These are phyloP conservation scores for Tetheella fluctuosa DNA, from an alignment of 2,888 invertebrate genomes.

Conservation along the genomic window DNA sequence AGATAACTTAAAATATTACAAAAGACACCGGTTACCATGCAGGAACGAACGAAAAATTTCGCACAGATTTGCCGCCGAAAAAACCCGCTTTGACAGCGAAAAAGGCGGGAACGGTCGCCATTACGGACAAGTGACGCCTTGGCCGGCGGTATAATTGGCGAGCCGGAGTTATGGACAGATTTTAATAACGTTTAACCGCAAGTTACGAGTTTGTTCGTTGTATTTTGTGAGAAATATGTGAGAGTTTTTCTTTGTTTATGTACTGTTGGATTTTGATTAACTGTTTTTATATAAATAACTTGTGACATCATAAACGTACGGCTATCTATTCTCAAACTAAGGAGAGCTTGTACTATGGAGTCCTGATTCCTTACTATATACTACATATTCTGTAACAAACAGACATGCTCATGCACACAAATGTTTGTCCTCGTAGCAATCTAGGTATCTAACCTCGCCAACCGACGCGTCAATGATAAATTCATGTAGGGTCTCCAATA, in stretches of 20 bases:
- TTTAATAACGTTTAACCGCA: slow-evolving; percentile 53
- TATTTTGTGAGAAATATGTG: slow-evolving; percentile 22
- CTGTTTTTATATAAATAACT: not conserved
- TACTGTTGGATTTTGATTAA: not conserved
- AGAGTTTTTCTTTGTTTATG: slow-evolving; percentile 23
- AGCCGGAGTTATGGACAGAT: slow-evolving; percentile 63
- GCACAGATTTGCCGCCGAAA: slow-evolving; percentile 66
- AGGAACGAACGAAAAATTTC: slow-evolving; percentile 50
- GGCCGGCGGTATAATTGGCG: slow-evolving; percentile 62
- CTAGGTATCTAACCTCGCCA: no score
- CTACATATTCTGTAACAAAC: no score
- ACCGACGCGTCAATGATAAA: no score
- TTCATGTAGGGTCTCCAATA: no score
- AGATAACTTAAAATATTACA: slow-evolving; percentile 36
- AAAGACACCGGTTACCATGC: slow-evolving; percentile 41
- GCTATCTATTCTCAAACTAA: not conserved
- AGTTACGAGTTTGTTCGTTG: slow-evolving; percentile 44
- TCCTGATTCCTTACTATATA: no score
- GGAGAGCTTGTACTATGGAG: not conserved
- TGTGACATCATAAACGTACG: no score
- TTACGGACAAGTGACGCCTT: slow-evolving; percentile 86
- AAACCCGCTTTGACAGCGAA: slow-evolving; percentile 81
- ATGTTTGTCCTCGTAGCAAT: no score
- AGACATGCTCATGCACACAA: no score
- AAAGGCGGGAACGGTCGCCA: slow-evolving; percentile 82